Percentiles rank a stretch among this genome's conserved stretches.
Conservation (phyloP, 2,888 invertebrate species). For the Drosophila nr. medialis region DNA sequence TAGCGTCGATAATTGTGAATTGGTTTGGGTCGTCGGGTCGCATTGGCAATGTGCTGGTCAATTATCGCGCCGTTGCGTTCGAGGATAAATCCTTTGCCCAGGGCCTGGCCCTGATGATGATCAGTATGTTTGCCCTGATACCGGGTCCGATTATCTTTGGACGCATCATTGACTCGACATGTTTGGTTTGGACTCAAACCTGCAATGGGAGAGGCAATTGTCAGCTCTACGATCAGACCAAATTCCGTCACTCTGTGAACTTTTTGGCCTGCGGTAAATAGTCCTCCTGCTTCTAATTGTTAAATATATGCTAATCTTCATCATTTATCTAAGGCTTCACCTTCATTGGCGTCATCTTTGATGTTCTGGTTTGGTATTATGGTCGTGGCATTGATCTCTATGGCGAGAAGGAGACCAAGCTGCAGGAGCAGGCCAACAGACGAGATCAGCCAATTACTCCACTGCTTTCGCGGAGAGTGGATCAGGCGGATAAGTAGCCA, state of each 20-base stretch:
- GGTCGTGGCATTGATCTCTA: conserved; percentile 87
- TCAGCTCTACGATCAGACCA: conserved; percentile 88
- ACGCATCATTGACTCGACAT: conserved; percentile 88
- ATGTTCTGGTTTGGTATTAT: conserved; percentile 87
- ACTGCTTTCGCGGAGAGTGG: conserved; percentile 66
- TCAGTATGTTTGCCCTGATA: conserved; percentile 88
- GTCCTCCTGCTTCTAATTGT: too few species aligned
- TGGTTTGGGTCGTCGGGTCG: conserved; percentile 88
- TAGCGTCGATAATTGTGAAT: conserved; percentile 86
- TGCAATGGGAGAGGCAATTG: conserved; percentile 88
- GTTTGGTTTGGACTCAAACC: conserved; percentile 88
- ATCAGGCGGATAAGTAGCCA: conserved; percentile 36
- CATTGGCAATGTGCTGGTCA: conserved; percentile 88
- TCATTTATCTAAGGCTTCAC: conserved; percentile 85
- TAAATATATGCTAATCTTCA: conserved; percentile 15
- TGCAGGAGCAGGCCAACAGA: conserved; percentile 57
- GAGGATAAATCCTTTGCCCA: conserved; percentile 89
- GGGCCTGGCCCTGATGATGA: conserved; percentile 87
- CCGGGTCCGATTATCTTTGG: conserved; percentile 89
- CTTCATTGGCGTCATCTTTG: conserved; percentile 87
- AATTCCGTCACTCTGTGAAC: conserved; percentile 87
- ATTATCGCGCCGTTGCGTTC: conserved; percentile 87
- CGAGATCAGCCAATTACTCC: conserved; percentile 80
- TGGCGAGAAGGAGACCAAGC: conserved; percentile 83
- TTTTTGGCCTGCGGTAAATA: conserved; percentile 86